phyloP scores from a whole-genome alignment of 2,797 vertebrate species.

The Gallirallus australis region DNA sequence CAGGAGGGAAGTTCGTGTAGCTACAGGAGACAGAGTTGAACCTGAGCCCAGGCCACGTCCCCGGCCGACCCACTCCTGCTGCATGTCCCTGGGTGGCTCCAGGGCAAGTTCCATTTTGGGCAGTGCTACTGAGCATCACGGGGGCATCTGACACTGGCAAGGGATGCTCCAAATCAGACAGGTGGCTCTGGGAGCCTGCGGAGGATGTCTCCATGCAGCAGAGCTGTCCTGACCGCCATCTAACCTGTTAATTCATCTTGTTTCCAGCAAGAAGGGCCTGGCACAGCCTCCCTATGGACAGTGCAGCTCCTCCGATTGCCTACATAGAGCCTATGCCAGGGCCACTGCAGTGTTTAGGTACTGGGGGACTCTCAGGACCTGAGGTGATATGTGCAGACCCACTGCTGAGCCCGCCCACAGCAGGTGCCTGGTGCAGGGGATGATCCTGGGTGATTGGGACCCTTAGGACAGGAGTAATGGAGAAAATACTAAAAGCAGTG shows the following conservation, averaged over 20 bases:
- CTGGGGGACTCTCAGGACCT: accelerated
- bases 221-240: accelerated
- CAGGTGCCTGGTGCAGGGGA: neutral
- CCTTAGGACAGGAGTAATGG: neutral
- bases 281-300: neutral
- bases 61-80: neutral
- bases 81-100: neutral
- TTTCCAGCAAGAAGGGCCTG: neutral
- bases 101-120: neutral
- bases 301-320: neutral
- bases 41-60: neutral
- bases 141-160: neutral
- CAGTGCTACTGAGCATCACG: accelerated
- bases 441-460: neutral
- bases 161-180: neutral
- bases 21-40: neutral
- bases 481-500: neutral
- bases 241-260: neutral
- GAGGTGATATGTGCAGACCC: accelerated
- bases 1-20: neutral
- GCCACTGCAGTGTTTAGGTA: no score
- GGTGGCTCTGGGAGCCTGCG: neutral
- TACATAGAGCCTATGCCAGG: neutral
- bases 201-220: neutral
- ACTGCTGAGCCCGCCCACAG: neutral